Conservation (phyloP, 2,113 vertebrate genomes). For the Gobiocypris rarus region DNA sequence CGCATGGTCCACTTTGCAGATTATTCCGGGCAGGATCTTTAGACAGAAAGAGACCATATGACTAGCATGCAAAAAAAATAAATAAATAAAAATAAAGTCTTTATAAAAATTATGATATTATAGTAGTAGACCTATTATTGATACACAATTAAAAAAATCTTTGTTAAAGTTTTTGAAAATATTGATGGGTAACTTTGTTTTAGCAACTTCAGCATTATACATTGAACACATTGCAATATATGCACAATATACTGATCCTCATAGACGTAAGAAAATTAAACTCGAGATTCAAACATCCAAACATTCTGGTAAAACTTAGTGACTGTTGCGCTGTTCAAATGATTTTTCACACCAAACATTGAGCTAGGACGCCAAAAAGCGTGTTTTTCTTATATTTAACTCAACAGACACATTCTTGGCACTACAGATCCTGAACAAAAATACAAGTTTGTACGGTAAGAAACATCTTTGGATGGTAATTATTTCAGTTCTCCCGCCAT, state of each 20-base stretch:
- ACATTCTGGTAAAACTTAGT: background rate
- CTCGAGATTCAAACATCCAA: background rate
- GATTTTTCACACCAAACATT: background rate
- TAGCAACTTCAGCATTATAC: background rate
- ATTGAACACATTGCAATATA: background rate
- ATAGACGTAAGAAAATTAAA: background rate
- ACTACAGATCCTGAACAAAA: background rate
- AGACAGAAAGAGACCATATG: too few relatives aligned
- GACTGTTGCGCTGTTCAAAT: background rate
- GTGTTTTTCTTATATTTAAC: background rate
- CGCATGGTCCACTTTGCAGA: too few relatives aligned
- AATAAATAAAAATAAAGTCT: too few relatives aligned
- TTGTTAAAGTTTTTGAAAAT: background rate
- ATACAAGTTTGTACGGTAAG: background rate
- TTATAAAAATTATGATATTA: background rate
- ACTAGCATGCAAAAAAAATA: too few relatives aligned
- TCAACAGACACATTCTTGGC: conserved; percentile 3
- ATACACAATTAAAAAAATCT: background rate
- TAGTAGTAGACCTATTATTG: background rate
- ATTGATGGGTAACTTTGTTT: background rate
- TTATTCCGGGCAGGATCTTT: too few relatives aligned
- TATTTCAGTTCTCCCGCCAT: background rate
- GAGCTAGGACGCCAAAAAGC: background rate
- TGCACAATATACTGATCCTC: background rate
- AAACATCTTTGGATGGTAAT: background rate